Evolutionary conservation across 2,113 vertebrate species (phyloP).

Genomic region (Pteropus alecto): DNA sequence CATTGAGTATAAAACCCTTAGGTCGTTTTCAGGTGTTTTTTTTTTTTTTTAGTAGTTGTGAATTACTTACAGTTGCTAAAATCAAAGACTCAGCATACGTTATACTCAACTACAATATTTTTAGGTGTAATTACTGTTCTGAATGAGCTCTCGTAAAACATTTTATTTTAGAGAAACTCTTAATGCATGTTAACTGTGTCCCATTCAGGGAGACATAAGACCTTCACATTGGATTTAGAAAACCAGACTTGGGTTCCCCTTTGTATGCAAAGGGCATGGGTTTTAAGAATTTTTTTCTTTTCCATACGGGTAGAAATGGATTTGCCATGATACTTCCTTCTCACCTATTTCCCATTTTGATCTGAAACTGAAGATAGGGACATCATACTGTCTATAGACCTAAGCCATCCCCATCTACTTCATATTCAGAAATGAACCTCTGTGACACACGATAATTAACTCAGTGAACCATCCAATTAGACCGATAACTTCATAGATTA

Average conservation of each 20-base stretch:
- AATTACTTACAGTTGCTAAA: neutral
- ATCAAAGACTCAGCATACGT: neutral
- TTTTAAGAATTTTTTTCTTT: neutral
- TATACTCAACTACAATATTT: neutral
- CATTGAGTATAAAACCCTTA: neutral
- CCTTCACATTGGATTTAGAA: neutral
- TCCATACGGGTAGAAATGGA: neutral
- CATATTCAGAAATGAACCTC: neutral
- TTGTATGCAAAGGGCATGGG: neutral
- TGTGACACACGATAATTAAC: neutral
- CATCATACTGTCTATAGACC: neutral
- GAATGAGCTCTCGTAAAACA: neutral
- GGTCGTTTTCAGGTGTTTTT: neutral
- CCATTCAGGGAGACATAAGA: neutral
- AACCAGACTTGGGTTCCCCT: neutral
- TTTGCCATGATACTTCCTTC: neutral
- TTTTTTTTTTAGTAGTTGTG: neutral
- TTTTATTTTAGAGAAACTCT: neutral
- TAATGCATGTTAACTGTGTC: neutral
- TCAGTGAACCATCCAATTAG: neutral
- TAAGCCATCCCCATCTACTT: neutral
- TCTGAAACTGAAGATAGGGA: neutral
- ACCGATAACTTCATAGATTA: neutral
- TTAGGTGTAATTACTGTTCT: neutral
- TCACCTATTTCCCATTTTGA: neutral